A percentile compares a stretch with the other conserved stretches of the same genome.
These are phyloP conservation scores for Chrysocyon brachyurus DNA, from an alignment of 2,797 vertebrate species.

Conservation along the genomic window DNA sequence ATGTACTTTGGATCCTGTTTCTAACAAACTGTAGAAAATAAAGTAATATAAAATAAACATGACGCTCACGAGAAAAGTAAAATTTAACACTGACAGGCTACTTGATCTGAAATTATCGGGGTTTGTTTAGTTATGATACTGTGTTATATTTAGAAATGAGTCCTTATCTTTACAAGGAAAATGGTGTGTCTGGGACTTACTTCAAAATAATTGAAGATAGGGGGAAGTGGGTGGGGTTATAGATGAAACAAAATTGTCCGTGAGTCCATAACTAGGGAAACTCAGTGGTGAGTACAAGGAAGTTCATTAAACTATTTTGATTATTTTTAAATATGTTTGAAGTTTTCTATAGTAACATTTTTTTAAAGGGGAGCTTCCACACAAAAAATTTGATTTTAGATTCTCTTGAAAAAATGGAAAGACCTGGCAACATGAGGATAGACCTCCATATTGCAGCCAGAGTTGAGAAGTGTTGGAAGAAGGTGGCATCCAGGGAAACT, in stretches of 20 bases:
- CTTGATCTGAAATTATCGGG: neutral
- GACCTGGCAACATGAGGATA: neutral
- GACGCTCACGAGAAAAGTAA: neutral
- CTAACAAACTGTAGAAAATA: conserved; percentile 20
- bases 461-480: neutral
- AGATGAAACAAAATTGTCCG: neutral
- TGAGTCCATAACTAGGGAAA: neutral
- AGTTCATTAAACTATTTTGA: conserved; percentile 2
- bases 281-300: neutral
- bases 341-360: neutral
- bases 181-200: neutral
- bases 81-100: neutral
- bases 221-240: neutral
- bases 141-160: neutral
- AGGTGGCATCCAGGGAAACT: accelerated
- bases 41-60: conserved; percentile 12
- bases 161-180: conserved; percentile 37
- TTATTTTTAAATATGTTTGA: conserved; percentile 8
- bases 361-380: neutral
- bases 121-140: conserved; percentile 29
- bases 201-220: neutral
- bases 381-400: neutral
- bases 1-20: neutral
- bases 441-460: neutral
- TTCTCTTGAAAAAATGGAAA: conserved; percentile 35